Evolutionary conservation across 2,113 vertebrate genomes (phyloP), one percentile per base, ranked within the genome.

Genomic region (Corythoichthys haematopterus): DNA sequence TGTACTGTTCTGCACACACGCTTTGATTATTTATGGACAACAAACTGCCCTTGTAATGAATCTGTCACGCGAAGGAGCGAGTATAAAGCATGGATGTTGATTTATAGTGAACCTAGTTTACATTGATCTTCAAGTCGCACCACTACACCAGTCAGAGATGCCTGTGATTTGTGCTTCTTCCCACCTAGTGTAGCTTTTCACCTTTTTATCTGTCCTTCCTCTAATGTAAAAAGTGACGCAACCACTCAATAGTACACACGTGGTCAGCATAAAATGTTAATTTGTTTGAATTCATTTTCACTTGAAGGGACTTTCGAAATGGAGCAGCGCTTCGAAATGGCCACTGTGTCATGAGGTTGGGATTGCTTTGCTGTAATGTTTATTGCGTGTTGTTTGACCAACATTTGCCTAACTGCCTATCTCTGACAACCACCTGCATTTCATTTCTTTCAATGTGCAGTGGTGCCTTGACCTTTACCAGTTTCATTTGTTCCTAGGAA

Each of bases 11-110:
- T 59, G 57, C 57, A 59, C 36, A 59, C 14, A 20, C n/a, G 3
- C 37, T 15, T 60, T n/a, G 37, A 60, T 43, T 59, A 59, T 60
- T 60, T 40, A 60, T 60, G 10, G 37, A n/a, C 4, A 57, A 36
- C 7, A 60, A 60, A 60, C 8, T 43, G 58, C 40, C 40, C 58
- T 20, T 28, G 16, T 62, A 62, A 62, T 62, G 38, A 62, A 62
- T 60, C 58, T 60, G 37, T 40, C 8, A 43, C 15, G 37, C 40
- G 28, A 10, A 5, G 1, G 5, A 46, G 59, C 9, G n/a, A 62
- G 40, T 62, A 12, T 45, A 62, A 45, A 45, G 40, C 40, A 12
- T 5, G 40, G 15, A 1, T 45, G n/a, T 62, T 46, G 59, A 62
- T 33, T 45, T 45, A 62, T 62, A n/a, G 2, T 62, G n/a, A 62